These are phyloP conservation scores for Cephalopholis sonnerati DNA, from an alignment of 2,113 vertebrate species.

Conservation along the genomic window DNA sequence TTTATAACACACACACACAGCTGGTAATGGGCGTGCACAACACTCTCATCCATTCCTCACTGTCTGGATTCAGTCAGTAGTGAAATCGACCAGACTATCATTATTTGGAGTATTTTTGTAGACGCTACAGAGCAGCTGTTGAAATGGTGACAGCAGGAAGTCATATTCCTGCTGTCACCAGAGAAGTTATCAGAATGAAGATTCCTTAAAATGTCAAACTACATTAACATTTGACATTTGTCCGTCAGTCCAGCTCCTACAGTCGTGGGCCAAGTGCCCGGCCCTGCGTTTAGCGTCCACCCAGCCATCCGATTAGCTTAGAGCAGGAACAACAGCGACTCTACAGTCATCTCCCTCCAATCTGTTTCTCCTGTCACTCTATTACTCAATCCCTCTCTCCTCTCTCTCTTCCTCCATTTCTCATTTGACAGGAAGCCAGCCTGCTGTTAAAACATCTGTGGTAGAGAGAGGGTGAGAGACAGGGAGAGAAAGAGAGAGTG, in stretches of 20 bases:
- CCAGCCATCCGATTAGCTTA: background rate
- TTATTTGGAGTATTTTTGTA: constrained; percentile 2
- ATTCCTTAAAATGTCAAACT: constrained; percentile 9
- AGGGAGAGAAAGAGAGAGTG: constrained; percentile 3
- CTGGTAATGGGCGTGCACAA: constrained; percentile 49
- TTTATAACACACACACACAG: constrained; percentile 11
- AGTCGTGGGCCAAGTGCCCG: constrained; percentile 20
- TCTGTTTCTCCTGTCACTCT: constrained; percentile 65
- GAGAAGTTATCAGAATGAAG: constrained; percentile 11
- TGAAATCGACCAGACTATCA: constrained; percentile 51
- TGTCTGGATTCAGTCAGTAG: constrained; percentile 46
- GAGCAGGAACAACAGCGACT: constrained; percentile 32
- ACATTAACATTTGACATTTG: constrained; percentile 16
- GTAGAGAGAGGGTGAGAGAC: constrained; percentile 25
- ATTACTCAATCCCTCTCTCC: constrained; percentile 31
- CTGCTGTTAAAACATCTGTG: constrained; percentile 82
- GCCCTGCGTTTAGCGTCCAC: constrained; percentile 8
- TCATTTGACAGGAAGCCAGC: constrained; percentile 69
- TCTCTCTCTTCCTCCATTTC: constrained; percentile 40
- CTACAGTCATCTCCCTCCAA: constrained; percentile 46
- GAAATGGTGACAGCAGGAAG: constrained; percentile 1
- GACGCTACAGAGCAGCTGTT: constrained; percentile 12
- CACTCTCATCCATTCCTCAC: constrained; percentile 54
- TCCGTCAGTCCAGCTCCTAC: constrained; percentile 11
- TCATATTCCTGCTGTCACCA: background rate